These are phyloP conservation scores for Folsomia candida DNA, from an alignment of 2,888 invertebrate genomes.

Conservation along the genomic window DNA sequence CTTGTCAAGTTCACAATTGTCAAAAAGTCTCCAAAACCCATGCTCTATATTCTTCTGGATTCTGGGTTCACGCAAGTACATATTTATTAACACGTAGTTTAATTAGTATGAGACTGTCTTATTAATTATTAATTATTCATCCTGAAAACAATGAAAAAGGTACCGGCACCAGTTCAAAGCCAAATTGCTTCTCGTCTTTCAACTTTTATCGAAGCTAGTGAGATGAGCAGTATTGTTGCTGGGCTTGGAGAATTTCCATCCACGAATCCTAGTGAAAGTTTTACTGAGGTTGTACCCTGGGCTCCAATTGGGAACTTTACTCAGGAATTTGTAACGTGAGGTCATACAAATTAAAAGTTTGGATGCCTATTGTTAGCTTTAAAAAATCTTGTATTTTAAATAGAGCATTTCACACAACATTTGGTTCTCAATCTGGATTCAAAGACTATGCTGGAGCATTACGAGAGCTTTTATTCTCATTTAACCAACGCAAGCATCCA, in stretches of 20 bases:
- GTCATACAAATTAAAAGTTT: background rate
- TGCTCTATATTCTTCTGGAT: conserved; percentile 36
- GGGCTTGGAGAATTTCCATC: conserved; percentile 13
- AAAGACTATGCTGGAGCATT: conserved; percentile 22
- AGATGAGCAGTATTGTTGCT: background rate
- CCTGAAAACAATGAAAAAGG: too few relatives aligned
- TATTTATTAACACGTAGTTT: too few relatives aligned
- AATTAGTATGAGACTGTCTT: too few relatives aligned
- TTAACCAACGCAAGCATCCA: conserved; percentile 30
- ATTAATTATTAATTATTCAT: too few relatives aligned
- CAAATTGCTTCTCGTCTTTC: background rate
- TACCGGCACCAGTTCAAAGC: background rate
- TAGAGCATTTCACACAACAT: background rate
- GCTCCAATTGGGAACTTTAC: background rate
- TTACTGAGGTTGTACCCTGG: background rate
- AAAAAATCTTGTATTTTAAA: background rate
- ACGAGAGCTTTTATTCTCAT: conserved; percentile 21
- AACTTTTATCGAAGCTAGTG: background rate
- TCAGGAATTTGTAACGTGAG: background rate
- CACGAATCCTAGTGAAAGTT: background rate
- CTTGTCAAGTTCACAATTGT: conserved; percentile 13
- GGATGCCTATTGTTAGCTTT: background rate
- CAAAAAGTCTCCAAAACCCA: conserved; percentile 21
- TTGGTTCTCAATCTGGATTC: background rate
- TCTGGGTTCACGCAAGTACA: conserved; percentile 32